Evolutionary conservation across 2,113 vertebrate genomes (phyloP).

Genomic region (Casuarius casuarius): DNA sequence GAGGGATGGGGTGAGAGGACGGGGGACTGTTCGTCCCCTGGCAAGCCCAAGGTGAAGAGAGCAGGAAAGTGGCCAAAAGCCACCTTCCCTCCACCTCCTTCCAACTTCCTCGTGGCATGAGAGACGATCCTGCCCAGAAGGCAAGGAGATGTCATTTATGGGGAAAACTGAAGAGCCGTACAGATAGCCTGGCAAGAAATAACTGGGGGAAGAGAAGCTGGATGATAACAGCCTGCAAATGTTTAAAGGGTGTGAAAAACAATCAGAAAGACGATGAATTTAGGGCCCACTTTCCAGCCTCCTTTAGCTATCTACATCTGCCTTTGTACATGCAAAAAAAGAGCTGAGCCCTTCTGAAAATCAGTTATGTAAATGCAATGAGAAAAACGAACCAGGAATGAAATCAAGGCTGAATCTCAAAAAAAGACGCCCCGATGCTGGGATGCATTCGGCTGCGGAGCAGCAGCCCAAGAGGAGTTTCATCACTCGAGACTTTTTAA

Average conservation of each 20-base stretch:
- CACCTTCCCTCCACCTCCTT: neutral
- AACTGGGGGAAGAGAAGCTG: neutral
- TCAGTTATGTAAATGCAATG: neutral
- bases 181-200: neutral
- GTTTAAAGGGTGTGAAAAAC: neutral
- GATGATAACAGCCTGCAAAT: neutral
- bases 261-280: neutral
- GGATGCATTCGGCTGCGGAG: neutral
- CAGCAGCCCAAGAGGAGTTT: rapidly evolving
- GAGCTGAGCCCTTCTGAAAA: constrained; percentile 10
- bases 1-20: neutral
- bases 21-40: neutral
- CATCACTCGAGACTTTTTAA: neutral
- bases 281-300: neutral
- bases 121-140: neutral
- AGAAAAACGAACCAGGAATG: neutral
- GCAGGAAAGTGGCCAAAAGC: neutral
- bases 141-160: neutral
- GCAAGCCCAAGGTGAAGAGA: neutral
- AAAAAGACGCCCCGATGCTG: neutral
- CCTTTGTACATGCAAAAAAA: neutral
- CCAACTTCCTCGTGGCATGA: neutral
- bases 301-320: neutral
- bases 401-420: neutral
- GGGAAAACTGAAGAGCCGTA: neutral